Percentiles rank a stretch among this genome's conserved stretches.
These are phyloP conservation scores for Apostichopus leukothele DNA, from an alignment of 53 echinoderm and acorn worm species.

Conservation along the genomic window DNA sequence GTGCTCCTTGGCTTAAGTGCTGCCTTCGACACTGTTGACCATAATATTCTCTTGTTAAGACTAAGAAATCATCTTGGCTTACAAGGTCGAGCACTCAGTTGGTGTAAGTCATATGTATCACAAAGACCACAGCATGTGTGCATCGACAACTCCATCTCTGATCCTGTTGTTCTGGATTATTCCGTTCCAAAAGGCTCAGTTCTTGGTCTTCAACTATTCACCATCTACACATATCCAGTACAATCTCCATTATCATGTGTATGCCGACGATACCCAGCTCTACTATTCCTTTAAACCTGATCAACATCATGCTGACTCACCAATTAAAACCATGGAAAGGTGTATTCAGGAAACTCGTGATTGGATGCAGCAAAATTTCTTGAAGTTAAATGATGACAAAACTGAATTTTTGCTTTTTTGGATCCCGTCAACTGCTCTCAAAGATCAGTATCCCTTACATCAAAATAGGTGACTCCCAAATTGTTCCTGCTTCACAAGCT, in stretches of 20 bases:
- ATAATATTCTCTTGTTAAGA: constrained; percentile 31
- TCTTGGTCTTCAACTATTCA: constrained; percentile 48
- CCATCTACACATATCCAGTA: constrained; percentile 34
- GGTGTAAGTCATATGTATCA: constrained; percentile 43
- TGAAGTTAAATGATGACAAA: too few species aligned
- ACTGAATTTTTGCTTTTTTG: too few species aligned
- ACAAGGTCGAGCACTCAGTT: not conserved
- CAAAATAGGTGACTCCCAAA: too few species aligned
- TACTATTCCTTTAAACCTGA: too few species aligned
- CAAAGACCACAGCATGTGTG: constrained; percentile 54
- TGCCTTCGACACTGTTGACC: constrained; percentile 58
- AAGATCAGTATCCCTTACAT: too few species aligned
- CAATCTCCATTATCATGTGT: not conserved
- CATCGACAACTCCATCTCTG: constrained; percentile 31
- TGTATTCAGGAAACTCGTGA: too few species aligned
- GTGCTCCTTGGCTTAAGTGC: constrained; percentile 48
- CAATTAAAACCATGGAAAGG: too few species aligned
- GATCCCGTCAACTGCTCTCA: too few species aligned
- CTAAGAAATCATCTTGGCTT: constrained; percentile 41
- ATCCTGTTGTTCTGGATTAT: constrained; percentile 36
- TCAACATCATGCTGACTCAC: too few species aligned
- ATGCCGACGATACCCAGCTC: too few species aligned
- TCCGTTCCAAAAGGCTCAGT: constrained; percentile 58
- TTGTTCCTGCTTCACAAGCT: too few species aligned
- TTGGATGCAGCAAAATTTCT: too few species aligned